Evolutionary conservation across 2,888 invertebrate species (phyloP).

Genomic region (Sarcophaga subvicina): DNA sequence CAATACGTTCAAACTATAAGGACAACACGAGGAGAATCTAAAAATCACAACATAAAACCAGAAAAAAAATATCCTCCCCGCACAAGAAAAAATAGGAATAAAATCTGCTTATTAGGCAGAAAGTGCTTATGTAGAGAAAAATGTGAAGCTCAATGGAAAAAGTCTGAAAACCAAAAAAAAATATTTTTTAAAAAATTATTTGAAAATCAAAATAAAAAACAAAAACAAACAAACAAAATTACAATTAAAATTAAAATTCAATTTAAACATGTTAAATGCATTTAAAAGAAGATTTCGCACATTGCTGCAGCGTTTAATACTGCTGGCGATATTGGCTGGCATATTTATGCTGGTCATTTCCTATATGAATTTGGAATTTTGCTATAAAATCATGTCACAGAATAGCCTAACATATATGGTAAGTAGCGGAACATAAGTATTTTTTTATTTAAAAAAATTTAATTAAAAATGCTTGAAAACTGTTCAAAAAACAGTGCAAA

Average conservation of each 20-base stretch:
- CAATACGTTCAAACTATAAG: slow-evolving; percentile 40
- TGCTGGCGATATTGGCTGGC: slow-evolving; percentile 76
- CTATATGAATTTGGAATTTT: slow-evolving; percentile 79
- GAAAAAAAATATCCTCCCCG: background rate
- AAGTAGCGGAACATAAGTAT: slow-evolving; percentile 57
- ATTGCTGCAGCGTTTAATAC: slow-evolving; percentile 77
- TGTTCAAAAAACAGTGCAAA: slow-evolving; percentile 74
- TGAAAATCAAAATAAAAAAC: background rate
- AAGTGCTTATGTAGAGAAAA: slow-evolving; percentile 24
- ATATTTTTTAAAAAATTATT: slow-evolving; percentile 2
- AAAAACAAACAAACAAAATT: slow-evolving; percentile 2
- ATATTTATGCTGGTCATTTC: slow-evolving; percentile 77
- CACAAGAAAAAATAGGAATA: slow-evolving; percentile 8
- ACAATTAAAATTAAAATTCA: slow-evolving; percentile 42
- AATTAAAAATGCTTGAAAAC: too few relatives aligned
- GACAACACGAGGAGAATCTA: slow-evolving; percentile 36
- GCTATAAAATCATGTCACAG: slow-evolving; percentile 79
- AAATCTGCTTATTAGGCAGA: slow-evolving; percentile 13
- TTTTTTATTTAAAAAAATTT: too few relatives aligned
- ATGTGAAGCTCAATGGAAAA: slow-evolving; percentile 36
- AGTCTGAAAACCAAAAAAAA: background rate
- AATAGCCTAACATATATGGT: slow-evolving; percentile 79
- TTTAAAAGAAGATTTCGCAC: slow-evolving; percentile 78
- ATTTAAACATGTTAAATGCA: slow-evolving; percentile 76
- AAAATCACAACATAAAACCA: slow-evolving; percentile 59